Conservation (phyloP, 2,113 vertebrate genomes). For the Mobula birostris region DNA sequence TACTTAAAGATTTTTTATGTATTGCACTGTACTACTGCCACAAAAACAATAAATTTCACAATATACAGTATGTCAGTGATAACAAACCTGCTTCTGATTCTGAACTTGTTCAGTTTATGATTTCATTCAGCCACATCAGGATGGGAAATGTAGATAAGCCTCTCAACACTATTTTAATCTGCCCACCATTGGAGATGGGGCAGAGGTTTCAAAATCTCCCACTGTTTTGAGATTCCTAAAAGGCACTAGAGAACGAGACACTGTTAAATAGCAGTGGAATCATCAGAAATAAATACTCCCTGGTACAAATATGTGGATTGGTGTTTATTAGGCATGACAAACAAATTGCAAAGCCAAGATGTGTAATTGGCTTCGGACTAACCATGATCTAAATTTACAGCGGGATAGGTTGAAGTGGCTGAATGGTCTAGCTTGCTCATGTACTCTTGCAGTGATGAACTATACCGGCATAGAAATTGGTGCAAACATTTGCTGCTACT, state of each 20-base stretch:
- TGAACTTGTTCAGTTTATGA: neutral
- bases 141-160: neutral
- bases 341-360: neutral
- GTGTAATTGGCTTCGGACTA: neutral
- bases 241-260: neutral
- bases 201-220: neutral
- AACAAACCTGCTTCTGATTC: no score
- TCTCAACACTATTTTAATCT: neutral
- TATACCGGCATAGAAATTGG: neutral
- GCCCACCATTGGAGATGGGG: neutral
- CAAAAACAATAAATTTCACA: no score
- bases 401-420: neutral
- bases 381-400: neutral
- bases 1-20: no score
- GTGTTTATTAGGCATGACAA: no score
- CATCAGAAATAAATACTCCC: neutral
- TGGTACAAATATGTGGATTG: no score
- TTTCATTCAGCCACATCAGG: neutral
- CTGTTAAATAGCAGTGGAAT: neutral
- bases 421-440: neutral
- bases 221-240: neutral
- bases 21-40: no score
- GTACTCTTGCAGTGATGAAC: neutral
- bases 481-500: neutral
- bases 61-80: no score